Percentiles rank a stretch among this genome's conserved stretches.
phyloP scores from a whole-genome alignment of 2,113 vertebrate genomes.

The Scomber japonicus region DNA sequence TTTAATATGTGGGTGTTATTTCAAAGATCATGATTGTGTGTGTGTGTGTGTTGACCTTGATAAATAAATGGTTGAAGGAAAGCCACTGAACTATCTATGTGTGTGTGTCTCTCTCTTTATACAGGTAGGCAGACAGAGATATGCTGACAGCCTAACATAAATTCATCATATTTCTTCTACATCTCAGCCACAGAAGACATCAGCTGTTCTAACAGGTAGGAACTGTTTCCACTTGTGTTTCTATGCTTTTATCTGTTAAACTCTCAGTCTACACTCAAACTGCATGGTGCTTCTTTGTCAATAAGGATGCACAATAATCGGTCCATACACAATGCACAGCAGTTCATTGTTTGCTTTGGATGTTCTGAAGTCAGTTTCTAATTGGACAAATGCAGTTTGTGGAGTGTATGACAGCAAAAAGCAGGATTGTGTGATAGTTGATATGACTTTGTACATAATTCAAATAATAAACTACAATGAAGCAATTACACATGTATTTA shows the following conservation, averaged over 20 bases:
- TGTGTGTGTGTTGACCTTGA: not conserved
- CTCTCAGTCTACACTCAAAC: too few relatives aligned
- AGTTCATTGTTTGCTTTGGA: too few relatives aligned
- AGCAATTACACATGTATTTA: not conserved
- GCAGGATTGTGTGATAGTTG: not conserved
- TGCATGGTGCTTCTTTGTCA: too few relatives aligned
- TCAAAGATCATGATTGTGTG: not conserved
- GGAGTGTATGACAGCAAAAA: not conserved
- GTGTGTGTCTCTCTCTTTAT: slow-evolving; percentile 23
- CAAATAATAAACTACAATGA: not conserved
- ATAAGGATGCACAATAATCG: too few relatives aligned
- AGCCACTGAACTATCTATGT: not conserved
- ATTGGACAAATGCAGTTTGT: too few relatives aligned
- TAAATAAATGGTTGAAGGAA: not conserved
- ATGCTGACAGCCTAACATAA: slow-evolving; percentile 36
- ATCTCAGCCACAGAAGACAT: slow-evolving; percentile 19
- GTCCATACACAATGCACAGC: too few relatives aligned
- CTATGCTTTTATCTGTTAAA: too few relatives aligned
- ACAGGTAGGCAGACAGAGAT: slow-evolving; percentile 1
- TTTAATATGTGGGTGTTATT: not conserved
- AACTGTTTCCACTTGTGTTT: not conserved
- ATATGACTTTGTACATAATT: not conserved
- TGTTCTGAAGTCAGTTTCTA: too few relatives aligned
- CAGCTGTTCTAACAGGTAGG: slow-evolving; percentile 50
- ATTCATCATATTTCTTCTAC: slow-evolving; percentile 1